Evolutionary conservation across 64 coral and sea anemone genomes (phyloP).

Genomic region (Montipora efflorescens): DNA sequence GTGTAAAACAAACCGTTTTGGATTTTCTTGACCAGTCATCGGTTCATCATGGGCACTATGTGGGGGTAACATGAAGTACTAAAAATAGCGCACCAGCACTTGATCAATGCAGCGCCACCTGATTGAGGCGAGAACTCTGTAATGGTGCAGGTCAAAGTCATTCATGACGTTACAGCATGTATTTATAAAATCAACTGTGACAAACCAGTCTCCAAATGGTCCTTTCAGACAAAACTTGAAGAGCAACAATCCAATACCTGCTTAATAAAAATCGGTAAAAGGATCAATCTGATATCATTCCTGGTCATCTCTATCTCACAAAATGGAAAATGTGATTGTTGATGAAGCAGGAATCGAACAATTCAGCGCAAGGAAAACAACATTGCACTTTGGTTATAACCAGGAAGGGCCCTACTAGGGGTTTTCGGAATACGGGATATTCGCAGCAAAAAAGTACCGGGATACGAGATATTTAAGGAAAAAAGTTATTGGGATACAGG

Average conservation of each 20-base stretch:
- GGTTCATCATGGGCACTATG: constrained; percentile 43
- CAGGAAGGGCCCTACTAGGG: neutral
- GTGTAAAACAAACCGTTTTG: constrained; percentile 55
- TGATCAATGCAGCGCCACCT: constrained; percentile 21
- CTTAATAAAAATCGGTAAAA: neutral
- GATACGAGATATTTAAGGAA: constrained; percentile 12
- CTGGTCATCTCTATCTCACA: neutral
- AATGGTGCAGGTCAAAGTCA: too few species aligned
- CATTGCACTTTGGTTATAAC: too few species aligned
- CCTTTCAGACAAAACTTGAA: too few species aligned
- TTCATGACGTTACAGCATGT: too few species aligned
- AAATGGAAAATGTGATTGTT: neutral
- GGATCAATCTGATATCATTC: neutral
- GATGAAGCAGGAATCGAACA: neutral
- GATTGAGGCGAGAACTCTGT: neutral
- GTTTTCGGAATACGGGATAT: constrained; percentile 39
- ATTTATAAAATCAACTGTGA: too few species aligned
- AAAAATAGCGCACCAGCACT: constrained; percentile 30
- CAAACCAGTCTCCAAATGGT: too few species aligned
- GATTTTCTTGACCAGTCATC: constrained; percentile 46
- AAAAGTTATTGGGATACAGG: constrained; percentile 23
- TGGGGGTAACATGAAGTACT: constrained; percentile 27
- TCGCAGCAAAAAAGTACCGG: constrained; percentile 16
- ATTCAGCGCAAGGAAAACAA: too few species aligned
- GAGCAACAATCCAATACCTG: too few species aligned